A percentile compares a stretch with the other conserved stretches of the same genome.
Evolutionary conservation across 2,113 vertebrate genomes (phyloP).

Genomic region (Haemorhous mexicanus): DNA sequence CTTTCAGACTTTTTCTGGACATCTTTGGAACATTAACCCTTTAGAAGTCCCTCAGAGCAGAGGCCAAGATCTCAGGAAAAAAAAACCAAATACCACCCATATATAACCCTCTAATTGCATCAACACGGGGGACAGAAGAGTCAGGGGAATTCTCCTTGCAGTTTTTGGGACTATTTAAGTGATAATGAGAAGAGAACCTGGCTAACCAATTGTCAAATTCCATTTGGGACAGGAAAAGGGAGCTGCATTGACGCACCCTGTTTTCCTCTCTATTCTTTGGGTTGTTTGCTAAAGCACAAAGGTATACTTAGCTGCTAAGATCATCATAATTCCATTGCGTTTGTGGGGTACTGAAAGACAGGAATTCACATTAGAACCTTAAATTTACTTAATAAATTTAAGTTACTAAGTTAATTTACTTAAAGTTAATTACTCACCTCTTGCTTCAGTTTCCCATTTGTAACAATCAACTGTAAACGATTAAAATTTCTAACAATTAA

Average conservation of each 20-base stretch:
- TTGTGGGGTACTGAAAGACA: background rate
- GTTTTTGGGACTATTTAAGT: background rate
- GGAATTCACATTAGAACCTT: background rate
- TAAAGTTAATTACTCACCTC: background rate
- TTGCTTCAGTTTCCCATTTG: background rate
- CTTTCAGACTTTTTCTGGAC: background rate
- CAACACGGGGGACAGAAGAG: background rate
- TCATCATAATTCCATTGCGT: background rate
- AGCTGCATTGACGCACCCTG: background rate
- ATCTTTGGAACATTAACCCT: background rate
- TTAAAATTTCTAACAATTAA: background rate
- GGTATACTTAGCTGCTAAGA: background rate
- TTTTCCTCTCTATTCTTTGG: background rate
- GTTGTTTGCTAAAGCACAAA: background rate
- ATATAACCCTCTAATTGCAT: background rate
- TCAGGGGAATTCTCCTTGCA: background rate
- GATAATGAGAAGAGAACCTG: background rate
- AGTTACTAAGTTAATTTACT: background rate
- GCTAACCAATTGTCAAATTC: background rate
- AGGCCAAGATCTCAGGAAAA: fast-evolving
- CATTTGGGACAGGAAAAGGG: background rate
- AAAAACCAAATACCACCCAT: background rate
- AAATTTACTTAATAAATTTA: background rate
- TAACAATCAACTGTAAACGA: background rate
- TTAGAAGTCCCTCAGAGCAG: background rate